A percentile compares a stretch with the other conserved stretches of the same genome.
phyloP scores from a whole-genome alignment of 2,888 invertebrate genomes.

The Pollenia amentaria region DNA sequence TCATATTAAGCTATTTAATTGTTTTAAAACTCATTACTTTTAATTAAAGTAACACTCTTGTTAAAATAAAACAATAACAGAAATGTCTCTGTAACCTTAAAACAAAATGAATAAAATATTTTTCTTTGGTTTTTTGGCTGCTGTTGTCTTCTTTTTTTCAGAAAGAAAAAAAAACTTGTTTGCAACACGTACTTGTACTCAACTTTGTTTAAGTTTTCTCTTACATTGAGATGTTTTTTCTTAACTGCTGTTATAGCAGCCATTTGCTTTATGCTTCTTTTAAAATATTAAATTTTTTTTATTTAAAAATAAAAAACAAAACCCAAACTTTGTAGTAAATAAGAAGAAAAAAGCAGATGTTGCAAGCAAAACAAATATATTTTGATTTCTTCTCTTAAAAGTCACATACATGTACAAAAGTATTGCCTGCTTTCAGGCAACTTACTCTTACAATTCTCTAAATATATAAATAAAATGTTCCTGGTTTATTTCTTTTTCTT shows the following conservation, averaged over 20 bases:
- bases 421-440: neutral
- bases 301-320: neutral
- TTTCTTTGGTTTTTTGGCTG: neutral
- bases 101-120: constrained; percentile 5
- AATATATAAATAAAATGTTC: constrained; percentile 27
- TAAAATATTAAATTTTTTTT: constrained; percentile 9
- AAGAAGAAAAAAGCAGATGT: constrained; percentile 28
- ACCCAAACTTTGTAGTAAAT: neutral
- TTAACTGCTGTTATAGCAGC: neutral
- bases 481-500: neutral
- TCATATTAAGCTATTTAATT: constrained; percentile 16
- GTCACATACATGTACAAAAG: neutral
- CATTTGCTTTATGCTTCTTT: neutral
- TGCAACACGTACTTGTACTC: constrained; percentile 12
- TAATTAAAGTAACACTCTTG: neutral
- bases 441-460: neutral
- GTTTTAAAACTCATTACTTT: constrained; percentile 10
- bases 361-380: constrained; percentile 25
- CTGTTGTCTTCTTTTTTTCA: neutral
- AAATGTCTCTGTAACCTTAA: neutral
- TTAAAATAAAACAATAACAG: neutral
- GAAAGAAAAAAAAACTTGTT: neutral
- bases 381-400: constrained; percentile 19
- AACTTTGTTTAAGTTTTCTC: constrained; percentile 8
- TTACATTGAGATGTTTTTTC: neutral